Evolutionary conservation across 2,797 vertebrate genomes (phyloP), one percentile per base, ranked within the genome.

Genomic region (Amblyraja radiata): DNA sequence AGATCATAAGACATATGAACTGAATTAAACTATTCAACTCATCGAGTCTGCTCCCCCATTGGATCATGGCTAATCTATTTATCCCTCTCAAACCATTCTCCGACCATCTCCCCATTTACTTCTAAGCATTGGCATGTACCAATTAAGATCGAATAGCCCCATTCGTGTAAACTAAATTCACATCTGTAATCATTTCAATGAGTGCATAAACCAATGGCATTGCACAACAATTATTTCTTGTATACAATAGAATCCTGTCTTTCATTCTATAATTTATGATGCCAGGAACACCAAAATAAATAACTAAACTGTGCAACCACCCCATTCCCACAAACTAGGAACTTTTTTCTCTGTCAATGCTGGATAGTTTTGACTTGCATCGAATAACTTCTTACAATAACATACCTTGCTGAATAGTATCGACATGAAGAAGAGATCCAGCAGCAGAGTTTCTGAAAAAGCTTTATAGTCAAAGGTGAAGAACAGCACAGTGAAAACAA

Each of bases 371-470:
- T 78, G 10, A 46, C 21, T 93, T 28, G 58, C 1, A 23, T 21
- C 39, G 11, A 13, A 13, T 25, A 46, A 16, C 23, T 88, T 81
- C 80, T 65, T 21, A 68, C 13, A 32, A 25, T 71, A 83, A 93
- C 95, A 96, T 96, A 99, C 98, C 98, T 99, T 99, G 97, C 97
- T 99, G 97, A 99, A 99, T 95, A 99, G 94, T 93, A 99, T 99
- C 95, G 99, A 99, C 98, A 99, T 98, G 95, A 99, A 96, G 96
- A 99, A 99, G 94, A 99, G 98, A 96, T 99, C 98, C 94, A 99
- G 97, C 90, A 99, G 97, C 96, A 99, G 97, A 28, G 99, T 99
- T 96, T 99, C 98, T 0, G 98, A 99, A 95, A 98, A 98, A 93
- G 97, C 97, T 93, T 96, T 97, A 95, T 97, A 99, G 96, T 99